A percentile compares a stretch with the other conserved stretches of the same genome.
Evolutionary conservation across 2,113 vertebrate species (phyloP).

Genomic region (Anguilla japonica): DNA sequence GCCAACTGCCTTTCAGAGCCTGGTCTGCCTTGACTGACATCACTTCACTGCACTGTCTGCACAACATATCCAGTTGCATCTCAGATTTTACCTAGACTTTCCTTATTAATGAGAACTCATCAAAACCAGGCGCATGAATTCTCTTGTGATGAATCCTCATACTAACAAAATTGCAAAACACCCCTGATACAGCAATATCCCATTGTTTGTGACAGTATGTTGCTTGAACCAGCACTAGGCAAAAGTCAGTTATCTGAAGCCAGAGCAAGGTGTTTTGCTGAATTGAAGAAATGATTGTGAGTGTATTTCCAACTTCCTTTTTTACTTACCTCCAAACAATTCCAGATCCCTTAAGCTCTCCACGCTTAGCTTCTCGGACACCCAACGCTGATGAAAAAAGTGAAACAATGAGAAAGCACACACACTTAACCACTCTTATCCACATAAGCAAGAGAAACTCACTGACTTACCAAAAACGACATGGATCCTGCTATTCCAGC

Average conservation of each 20-base stretch:
- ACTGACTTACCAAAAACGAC: slow-evolving; percentile 75
- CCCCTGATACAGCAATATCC: too few relatives aligned
- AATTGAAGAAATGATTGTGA: background rate
- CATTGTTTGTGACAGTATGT: background rate
- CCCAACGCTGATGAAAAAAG: slow-evolving; percentile 84
- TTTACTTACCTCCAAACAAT: slow-evolving; percentile 92
- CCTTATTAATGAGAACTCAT: too few relatives aligned
- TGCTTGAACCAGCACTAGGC: background rate
- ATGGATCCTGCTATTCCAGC: slow-evolving; percentile 66
- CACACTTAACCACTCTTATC: background rate
- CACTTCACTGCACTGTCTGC: too few relatives aligned
- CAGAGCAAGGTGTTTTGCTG: background rate
- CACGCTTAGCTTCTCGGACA: slow-evolving; percentile 97
- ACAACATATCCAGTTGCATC: too few relatives aligned
- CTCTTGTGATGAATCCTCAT: too few relatives aligned
- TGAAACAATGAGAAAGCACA: background rate
- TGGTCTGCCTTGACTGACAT: too few relatives aligned
- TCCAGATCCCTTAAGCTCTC: slow-evolving; percentile 96
- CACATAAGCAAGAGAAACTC: background rate
- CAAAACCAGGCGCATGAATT: too few relatives aligned
- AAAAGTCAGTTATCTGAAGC: background rate
- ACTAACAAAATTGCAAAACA: too few relatives aligned
- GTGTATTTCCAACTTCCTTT: background rate
- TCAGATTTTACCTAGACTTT: too few relatives aligned
- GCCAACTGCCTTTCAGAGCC: too few relatives aligned